Evolutionary conservation across 2,797 vertebrate species (phyloP), one percentile per base, ranked within the genome.

Genomic region (Acridotheres tristis): DNA sequence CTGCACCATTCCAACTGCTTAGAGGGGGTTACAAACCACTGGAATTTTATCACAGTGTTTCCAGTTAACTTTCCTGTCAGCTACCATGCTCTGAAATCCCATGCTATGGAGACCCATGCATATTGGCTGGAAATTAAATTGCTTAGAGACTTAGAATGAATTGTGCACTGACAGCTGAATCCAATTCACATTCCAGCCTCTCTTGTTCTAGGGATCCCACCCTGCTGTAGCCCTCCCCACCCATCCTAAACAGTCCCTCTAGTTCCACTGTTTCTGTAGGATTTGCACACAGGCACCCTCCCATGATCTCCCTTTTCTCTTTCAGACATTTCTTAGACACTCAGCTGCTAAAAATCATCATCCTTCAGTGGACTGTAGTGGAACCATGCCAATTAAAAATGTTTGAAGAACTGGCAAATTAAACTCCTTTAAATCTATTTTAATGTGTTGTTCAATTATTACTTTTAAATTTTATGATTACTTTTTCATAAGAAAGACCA

Each of bases 381-480:
- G 20, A 81, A 45, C 7, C 2, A 67, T 5, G 16, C 2, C 51
- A 67, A 40, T 27, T 75, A 47, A 92, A 81, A 69, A 59, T 23
- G 26, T 59, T n/a, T 45, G 38, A 84, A 73, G 50, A 65, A 38
- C 11, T 22, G 14, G 38, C 3, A 83, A 78, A 88, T 81, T 50
- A 74, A 94, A 57, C 13, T 74, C 12, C 23, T 77, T 75, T n/a
- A 59, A 63, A 32, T 69, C 14, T 73, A 9, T 79, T 85, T 91
- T 62, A 78, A 69, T 42, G 19, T 51, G 14, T 7, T 63, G 20
- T 42, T 79, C 22, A 10, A 10, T 34, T 87, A 20, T 40, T 77
- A 21, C 21, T 75, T 88, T 72, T 91, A 17, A 74, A 72, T 65
- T 88, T 81, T 19, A 45, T 74, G n/a, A 82, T 84, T 57, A 76